A percentile compares a stretch with the other conserved stretches of the same genome.
Evolutionary conservation across 2,888 invertebrate species (phyloP).

Genomic region (Amiota mariae): DNA sequence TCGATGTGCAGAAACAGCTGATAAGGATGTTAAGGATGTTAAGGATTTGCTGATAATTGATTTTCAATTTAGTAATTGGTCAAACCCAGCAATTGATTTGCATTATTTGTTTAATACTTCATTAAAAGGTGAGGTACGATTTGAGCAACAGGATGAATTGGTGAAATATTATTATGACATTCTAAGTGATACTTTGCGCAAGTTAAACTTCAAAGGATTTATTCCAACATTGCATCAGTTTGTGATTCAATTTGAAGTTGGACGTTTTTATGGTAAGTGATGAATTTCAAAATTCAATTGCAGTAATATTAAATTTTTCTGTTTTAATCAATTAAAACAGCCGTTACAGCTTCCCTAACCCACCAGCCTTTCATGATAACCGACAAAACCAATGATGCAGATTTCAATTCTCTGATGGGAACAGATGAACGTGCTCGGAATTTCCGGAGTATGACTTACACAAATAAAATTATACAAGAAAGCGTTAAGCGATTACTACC

Average conservation of each 20-base stretch:
- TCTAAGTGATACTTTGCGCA: conserved; percentile 57
- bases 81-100: conserved; percentile 70
- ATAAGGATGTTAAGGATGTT: conserved; percentile 56
- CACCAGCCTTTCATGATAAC: conserved; percentile 70
- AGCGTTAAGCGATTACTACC: conserved; percentile 68
- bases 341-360: conserved; percentile 64
- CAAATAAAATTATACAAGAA: conserved; percentile 66
- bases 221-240: conserved; percentile 70
- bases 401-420: conserved; percentile 69
- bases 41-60: conserved; percentile 69
- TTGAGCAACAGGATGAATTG: conserved; percentile 62
- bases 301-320: background rate
- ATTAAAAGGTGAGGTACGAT: conserved; percentile 62
- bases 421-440: conserved; percentile 65
- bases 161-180: conserved; percentile 66
- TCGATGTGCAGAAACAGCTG: conserved; percentile 60
- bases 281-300: background rate
- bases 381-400: conserved; percentile 68
- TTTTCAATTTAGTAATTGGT: conserved; percentile 72
- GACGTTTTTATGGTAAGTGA: conserved; percentile 65
- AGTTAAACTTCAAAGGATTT: conserved; percentile 56
- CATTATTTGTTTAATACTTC: conserved; percentile 72
- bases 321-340: conserved; percentile 44
- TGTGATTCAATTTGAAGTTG: conserved; percentile 64
- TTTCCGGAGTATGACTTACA: conserved; percentile 67